Percentiles rank a stretch among this genome's conserved stretches.
These are phyloP conservation scores for Endotricha flammealis DNA, from an alignment of 2,888 invertebrate species.

Conservation along the genomic window DNA sequence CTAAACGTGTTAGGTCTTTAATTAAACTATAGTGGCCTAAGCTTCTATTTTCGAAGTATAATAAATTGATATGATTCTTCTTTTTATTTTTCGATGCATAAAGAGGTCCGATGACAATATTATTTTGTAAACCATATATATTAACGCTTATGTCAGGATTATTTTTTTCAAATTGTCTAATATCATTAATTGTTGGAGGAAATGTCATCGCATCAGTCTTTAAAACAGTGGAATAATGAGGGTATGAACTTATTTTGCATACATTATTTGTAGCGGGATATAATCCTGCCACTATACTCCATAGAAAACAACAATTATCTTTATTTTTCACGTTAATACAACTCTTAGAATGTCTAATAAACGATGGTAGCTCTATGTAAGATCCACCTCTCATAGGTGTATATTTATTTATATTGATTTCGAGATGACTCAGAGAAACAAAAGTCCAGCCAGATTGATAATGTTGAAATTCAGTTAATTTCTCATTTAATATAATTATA, in stretches of 20 bases:
- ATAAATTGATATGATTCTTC: conserved; percentile 18
- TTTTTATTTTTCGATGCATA: conserved; percentile 13
- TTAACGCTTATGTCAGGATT: conserved; percentile 15
- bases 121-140: conserved; percentile 16
- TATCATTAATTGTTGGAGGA: conserved; percentile 16
- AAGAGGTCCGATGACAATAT: conserved; percentile 17
- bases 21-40: conserved; percentile 20
- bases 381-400: conserved; percentile 8
- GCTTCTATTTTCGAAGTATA: conserved; percentile 14
- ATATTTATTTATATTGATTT: conserved; percentile 16
- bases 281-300: conserved; percentile 12
- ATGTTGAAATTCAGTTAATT: conserved; percentile 13
- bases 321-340: conserved; percentile 14
- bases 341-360: conserved; percentile 11
- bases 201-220: conserved; percentile 15
- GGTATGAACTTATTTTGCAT: conserved; percentile 15
- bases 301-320: conserved; percentile 14
- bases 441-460: conserved; percentile 17
- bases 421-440: conserved; percentile 11
- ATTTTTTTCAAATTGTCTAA: conserved; percentile 16
- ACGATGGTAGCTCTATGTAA: conserved; percentile 8
- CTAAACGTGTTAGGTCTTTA: conserved; percentile 18
- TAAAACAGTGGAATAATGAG: conserved; percentile 11
- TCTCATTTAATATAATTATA: conserved; percentile 4
- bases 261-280: conserved; percentile 12